Base-by-base conservation (phyloP, 2,888 invertebrate genomes). In the Cantharis rustica region DNA sequence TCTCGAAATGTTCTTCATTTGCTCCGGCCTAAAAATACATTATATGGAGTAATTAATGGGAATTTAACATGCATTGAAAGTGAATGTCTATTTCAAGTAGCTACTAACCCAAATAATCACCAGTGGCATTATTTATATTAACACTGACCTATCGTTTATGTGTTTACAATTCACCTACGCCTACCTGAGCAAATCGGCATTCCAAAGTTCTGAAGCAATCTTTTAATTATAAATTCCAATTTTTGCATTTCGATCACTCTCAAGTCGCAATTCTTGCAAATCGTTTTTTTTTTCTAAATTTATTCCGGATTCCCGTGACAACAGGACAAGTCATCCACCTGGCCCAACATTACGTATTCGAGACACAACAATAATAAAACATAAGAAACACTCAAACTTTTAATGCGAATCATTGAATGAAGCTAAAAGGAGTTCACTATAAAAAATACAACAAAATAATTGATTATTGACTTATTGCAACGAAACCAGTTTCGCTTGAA, bases 371-470 rank as follows among this genome's bases (percentile, higher is more conserved):
- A 69, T 47, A 61, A 72, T 71, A 64, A 72, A 47, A 27, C 15
- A 27, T 64, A 72, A 66, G 62, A 68, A 69, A 75, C 64, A n/a
- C 27, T 31, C 68, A 63, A 61, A 75, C 68, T 68, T 66, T 66
- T 71, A 75, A 75, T 75, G 74, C 64, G 70, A 68, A 75, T 75
- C 75, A 69, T 69, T 75, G 75, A 75, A 75, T 72, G 75, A 69
- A 75, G 47, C 69, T 27, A 72, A 75, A 23, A 75, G 64, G 69
- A 64, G 69, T 72, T 72, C 72, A 75, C 72, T 75, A 72, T 68
- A 16, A 68, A 72, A 47, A 72, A 31, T 69, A 72, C 69, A 75
- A 75, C 61, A 68, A 62, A 74, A 69, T 74, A 69, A 75, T 75
- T 75, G 61, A 75, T 75, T 75, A 75, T 75, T 72, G 69, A 68